Percentiles rank a stretch among this genome's conserved stretches.
These are phyloP conservation scores for Chondrilla cf. caribensis DNA, from an alignment of 37 sponge, comb jelly and placozoan genomes.

Conservation along the genomic window DNA sequence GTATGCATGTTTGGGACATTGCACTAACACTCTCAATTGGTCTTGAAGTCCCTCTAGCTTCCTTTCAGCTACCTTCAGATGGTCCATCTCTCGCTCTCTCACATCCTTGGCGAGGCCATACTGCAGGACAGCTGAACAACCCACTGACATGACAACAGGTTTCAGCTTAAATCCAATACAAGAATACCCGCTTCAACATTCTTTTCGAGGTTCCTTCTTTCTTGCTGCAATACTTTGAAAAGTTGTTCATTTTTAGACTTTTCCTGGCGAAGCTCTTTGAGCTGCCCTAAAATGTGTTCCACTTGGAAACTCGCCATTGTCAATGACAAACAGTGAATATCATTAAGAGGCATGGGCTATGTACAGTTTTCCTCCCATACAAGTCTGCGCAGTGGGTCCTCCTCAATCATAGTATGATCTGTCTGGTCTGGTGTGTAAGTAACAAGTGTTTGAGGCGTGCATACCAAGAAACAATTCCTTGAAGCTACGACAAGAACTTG, in stretches of 20 bases:
- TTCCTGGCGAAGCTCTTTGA: slow-evolving; percentile 10
- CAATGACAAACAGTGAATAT: background rate
- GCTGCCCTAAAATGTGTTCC: background rate
- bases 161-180: too few species aligned
- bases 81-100: background rate
- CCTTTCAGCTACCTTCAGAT: background rate
- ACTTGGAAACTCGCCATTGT: background rate
- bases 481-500: too few species aligned
- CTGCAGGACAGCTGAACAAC: background rate
- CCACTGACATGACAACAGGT: background rate
- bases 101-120: background rate
- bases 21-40: background rate
- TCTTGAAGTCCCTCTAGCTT: background rate
- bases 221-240: background rate
- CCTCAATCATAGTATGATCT: too few species aligned
- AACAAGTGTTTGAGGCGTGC: too few species aligned
- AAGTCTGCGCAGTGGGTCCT: too few species aligned
- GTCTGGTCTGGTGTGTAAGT: too few species aligned
- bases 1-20: background rate
- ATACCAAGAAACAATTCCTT: too few species aligned
- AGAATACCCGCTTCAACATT: slow-evolving; percentile 1
- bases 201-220: background rate
- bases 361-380: too few species aligned
- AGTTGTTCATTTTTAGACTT: background rate
- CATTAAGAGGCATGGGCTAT: too few species aligned